Evolutionary conservation across 2,888 invertebrate genomes (phyloP).

Genomic region (Hesperia comma): DNA sequence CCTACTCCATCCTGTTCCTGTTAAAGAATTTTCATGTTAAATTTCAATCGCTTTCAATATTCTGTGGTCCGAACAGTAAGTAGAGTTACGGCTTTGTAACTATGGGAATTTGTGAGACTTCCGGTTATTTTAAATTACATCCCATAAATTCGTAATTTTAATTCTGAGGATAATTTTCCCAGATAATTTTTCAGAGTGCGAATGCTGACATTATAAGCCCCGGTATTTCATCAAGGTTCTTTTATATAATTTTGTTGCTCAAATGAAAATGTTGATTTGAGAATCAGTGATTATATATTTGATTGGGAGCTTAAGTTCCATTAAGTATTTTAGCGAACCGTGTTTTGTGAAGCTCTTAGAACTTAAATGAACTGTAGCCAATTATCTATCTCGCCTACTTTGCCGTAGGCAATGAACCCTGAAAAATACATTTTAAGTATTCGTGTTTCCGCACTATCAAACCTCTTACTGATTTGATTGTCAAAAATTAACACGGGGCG

Average conservation of each 20-base stretch:
- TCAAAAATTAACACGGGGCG: too few relatives aligned
- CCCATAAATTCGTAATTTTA: constrained; percentile 4
- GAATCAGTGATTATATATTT: constrained; percentile 54
- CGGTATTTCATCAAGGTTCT: constrained; percentile 39
- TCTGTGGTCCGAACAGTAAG: too few relatives aligned
- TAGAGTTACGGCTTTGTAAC: too few relatives aligned
- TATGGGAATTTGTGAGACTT: background rate
- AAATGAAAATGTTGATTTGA: constrained; percentile 49
- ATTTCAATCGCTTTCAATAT: background rate
- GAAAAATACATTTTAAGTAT: background rate
- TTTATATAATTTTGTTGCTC: constrained; percentile 47
- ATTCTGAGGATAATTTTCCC: constrained; percentile 19
- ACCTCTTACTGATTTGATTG: too few relatives aligned
- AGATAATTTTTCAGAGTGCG: constrained; percentile 4
- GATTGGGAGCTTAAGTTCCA: constrained; percentile 68
- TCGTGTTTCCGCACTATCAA: too few relatives aligned
- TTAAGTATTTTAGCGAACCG: constrained; percentile 50
- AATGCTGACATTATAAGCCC: constrained; percentile 29
- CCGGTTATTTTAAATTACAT: background rate
- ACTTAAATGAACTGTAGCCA: constrained; percentile 44
- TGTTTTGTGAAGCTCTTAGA: constrained; percentile 45
- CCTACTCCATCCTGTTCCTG: constrained; percentile 68
- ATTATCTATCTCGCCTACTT: constrained; percentile 42
- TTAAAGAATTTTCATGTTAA: constrained; percentile 29
- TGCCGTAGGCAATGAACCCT: background rate